These are phyloP conservation scores for Osmoderma eremita DNA, from an alignment of 2,888 invertebrate species.

Conservation along the genomic window DNA sequence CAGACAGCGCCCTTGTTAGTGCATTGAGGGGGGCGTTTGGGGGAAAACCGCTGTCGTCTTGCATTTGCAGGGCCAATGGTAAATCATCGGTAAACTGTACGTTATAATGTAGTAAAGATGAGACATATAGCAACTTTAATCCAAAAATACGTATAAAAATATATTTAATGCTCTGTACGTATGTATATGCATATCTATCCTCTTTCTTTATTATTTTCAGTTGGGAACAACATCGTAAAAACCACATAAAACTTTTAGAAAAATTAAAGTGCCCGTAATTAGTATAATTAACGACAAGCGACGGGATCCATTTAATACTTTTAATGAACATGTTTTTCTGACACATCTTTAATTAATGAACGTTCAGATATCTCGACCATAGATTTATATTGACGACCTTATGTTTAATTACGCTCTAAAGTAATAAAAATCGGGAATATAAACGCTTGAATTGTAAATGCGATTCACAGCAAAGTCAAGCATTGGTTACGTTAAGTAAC, in stretches of 20 bases:
- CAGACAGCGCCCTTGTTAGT: conserved; percentile 53
- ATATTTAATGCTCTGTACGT: conserved; percentile 1
- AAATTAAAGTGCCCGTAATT: conserved; percentile 35
- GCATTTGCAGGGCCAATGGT: conserved; percentile 47
- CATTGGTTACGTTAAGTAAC: too few species aligned
- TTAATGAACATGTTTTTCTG: conserved; percentile 34
- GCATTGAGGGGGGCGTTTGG: conserved; percentile 43
- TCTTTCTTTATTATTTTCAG: neutral
- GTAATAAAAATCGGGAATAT: conserved; percentile 25
- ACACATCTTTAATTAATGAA: conserved; percentile 33
- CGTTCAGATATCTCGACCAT: conserved; percentile 12
- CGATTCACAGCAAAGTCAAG: neutral
- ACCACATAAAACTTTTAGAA: conserved; percentile 25
- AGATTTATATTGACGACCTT: conserved; percentile 28
- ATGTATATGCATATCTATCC: neutral
- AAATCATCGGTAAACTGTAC: conserved; percentile 33
- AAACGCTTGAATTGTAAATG: conserved; percentile 20
- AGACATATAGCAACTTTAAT: neutral
- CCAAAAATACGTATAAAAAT: conserved; percentile 19
- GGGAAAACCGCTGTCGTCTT: conserved; percentile 48
- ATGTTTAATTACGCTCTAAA: conserved; percentile 21
- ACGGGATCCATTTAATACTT: conserved; percentile 18
- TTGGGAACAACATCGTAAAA: conserved; percentile 25
- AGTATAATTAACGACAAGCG: conserved; percentile 27
- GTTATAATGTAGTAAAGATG: conserved; percentile 29